Evolutionary conservation across 2,888 invertebrate species (phyloP), one percentile per base, ranked within the genome.

Genomic region (Drosophila niveifrons): DNA sequence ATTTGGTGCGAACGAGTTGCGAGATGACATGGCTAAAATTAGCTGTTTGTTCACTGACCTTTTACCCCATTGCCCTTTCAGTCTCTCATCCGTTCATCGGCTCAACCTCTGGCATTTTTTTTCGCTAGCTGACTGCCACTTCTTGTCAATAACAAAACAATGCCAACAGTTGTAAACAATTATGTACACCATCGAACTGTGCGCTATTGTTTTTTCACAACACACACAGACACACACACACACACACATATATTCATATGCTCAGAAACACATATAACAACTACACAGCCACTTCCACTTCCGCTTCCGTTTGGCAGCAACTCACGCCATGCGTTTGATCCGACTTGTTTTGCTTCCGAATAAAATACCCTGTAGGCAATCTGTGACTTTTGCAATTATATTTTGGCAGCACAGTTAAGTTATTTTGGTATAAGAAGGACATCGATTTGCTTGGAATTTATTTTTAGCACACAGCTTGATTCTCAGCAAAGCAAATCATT

Each of bases 101-200:
- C 23, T 23, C 41, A 52, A 52, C 52, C 43, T 44, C 31, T 31
- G 23, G 23, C 15, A 23, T 43, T 51, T 29, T 8, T 43, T 51
- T 29, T 8, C 17, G 7, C 17, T 23, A 13, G 47, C 13, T 43
- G 29, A n/a, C 23, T 43, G 28, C 17, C 53, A 13, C 39, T 48
- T 58, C 15, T 17, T 57, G 53, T 28, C 68, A 48, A 61, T 57
- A 56, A 41, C 44, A 57, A 62, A 63, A 41, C 48, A 72, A 59
- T 31, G 51, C 28, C 50, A 47, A 28, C 47, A 56, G 53, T 56
- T 75, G 63, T 62, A 58, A 77, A 67, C 70, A 77, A 70, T 86
- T 80, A 80, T 67, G 52, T 46, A 29, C 52, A 68, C 75, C 65
- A 55, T 36, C 29, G 46, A 69, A 44, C 18, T 55, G 51, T 29